Percentiles rank a stretch among this genome's conserved stretches.
Conservation (phyloP, 2,888 invertebrate species). For the Crematogaster levior region DNA sequence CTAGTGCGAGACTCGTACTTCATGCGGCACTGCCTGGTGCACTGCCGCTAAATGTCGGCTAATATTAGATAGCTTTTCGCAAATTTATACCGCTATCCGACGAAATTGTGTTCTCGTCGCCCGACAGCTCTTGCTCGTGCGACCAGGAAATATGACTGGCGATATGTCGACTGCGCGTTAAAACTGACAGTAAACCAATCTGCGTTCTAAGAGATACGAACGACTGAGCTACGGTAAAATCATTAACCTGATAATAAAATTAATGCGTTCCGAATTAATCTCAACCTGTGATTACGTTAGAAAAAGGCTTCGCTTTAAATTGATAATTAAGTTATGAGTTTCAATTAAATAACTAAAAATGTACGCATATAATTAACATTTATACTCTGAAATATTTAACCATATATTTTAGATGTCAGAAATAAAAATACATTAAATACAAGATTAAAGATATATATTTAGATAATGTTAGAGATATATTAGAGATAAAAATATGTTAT, state of each 20-base stretch:
- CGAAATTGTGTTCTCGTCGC: slow-evolving; percentile 20
- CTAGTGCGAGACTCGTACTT: slow-evolving; percentile 76
- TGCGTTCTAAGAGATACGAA: background rate
- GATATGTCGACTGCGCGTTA: slow-evolving; percentile 1
- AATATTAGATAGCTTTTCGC: slow-evolving; percentile 36
- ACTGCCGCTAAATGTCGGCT: slow-evolving; percentile 27
- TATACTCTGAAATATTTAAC: background rate
- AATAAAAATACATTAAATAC: background rate
- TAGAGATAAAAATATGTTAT: background rate
- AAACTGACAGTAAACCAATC: slow-evolving; percentile 10
- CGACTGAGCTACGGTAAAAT: background rate
- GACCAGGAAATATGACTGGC: background rate
- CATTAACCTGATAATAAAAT: slow-evolving; percentile 6
- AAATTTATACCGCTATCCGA: slow-evolving; percentile 9
- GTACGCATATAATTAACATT: background rate
- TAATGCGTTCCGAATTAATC: background rate
- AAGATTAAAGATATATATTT: too few relatives aligned
- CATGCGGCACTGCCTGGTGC: slow-evolving; percentile 27
- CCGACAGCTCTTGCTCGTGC: background rate
- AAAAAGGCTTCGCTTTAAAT: background rate
- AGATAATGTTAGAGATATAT: background rate
- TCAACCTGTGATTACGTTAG: background rate
- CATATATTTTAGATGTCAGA: background rate
- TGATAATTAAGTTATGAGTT: background rate
- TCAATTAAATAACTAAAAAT: background rate